A percentile compares a stretch with the other conserved stretches of the same genome.
Evolutionary conservation across 2,888 invertebrate species (phyloP).

Genomic region (Noctua janthina): DNA sequence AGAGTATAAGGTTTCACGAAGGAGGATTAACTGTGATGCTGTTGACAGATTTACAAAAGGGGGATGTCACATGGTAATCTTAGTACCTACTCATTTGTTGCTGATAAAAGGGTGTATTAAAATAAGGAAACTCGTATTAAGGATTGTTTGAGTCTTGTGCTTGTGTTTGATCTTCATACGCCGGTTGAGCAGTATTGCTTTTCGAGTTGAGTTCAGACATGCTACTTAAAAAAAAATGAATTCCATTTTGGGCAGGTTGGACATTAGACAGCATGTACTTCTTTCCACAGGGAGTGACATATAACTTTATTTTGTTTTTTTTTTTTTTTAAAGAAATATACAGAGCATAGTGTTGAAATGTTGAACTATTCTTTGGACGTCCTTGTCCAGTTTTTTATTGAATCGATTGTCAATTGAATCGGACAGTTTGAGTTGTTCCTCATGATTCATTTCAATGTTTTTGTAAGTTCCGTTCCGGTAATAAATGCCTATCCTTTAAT

Average conservation of each 20-base stretch:
- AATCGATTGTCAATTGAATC: too few relatives aligned
- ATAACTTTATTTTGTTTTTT: background rate
- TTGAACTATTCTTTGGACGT: too few relatives aligned
- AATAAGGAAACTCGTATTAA: background rate
- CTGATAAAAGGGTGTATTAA: background rate
- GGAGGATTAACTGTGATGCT: conserved; percentile 3
- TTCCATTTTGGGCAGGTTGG: too few relatives aligned
- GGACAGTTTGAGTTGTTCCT: too few relatives aligned
- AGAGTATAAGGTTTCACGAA: conserved; percentile 19
- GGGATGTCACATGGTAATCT: background rate
- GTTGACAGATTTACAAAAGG: conserved; percentile 7
- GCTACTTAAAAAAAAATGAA: too few relatives aligned
- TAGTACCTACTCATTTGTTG: background rate
- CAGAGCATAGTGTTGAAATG: too few relatives aligned
- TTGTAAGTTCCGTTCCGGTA: too few relatives aligned
- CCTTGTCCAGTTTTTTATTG: too few relatives aligned
- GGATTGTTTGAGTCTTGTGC: background rate
- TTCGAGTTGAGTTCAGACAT: too few relatives aligned
- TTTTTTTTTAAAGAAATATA: background rate
- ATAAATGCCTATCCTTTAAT: too few relatives aligned
- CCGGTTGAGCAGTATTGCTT: too few relatives aligned
- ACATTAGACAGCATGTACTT: background rate
- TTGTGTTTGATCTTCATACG: background rate
- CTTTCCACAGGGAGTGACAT: conserved; percentile 1
- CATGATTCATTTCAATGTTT: too few relatives aligned